Evolutionary conservation across 2,888 invertebrate species (phyloP), one percentile per base, ranked within the genome.

Genomic region (Magallana nippona): DNA sequence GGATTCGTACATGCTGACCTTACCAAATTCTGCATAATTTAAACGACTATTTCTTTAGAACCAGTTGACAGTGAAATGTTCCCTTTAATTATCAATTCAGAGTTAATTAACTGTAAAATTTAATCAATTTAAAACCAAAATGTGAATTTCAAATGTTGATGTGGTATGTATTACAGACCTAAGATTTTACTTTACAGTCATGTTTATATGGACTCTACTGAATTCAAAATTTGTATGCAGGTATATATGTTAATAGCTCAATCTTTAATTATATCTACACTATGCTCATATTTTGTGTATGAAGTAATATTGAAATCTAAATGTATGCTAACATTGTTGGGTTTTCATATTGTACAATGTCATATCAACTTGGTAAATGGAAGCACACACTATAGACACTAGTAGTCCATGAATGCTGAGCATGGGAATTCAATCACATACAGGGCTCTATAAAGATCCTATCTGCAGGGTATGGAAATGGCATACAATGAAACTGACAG

Each of bases 401-500:
- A 71, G 15, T 22, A 27, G 13, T 44, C 44, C 44, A 44, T 44
- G 44, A 44, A 44, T 44, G 44, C 44, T 71, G 71, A 71, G 71
- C 71, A 27, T 63, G 32, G 22, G 19, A 32, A 27, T 71, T 71
- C 3, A 27, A 71, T 71, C 15, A 32, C 71, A 71, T 71, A 32
- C 71, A 71, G 22, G 71, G 22, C 22, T 22, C 27, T 8, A 5
- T 10, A 71, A 71, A 27, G 27, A 71, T 27, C 44, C 44, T 44
- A 44, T 44, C 44, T 44, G 5, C 44, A 44, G 44, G 44, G 27
- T 71, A 71, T 71, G 10, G 63, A 63, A 71, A 71, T 71, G 22
- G 71, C 32, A 22, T 71, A 71, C 71, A 71, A 71, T 71, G 71
- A 71, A 71, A 71, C 71, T 71, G 71, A 71, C 71, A 71, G 71